Evolutionary conservation across 1,140 invertebrate genomes (phyloP), one percentile per base, ranked within the genome.

Genomic region (Anagrus nilaparvatae): DNA sequence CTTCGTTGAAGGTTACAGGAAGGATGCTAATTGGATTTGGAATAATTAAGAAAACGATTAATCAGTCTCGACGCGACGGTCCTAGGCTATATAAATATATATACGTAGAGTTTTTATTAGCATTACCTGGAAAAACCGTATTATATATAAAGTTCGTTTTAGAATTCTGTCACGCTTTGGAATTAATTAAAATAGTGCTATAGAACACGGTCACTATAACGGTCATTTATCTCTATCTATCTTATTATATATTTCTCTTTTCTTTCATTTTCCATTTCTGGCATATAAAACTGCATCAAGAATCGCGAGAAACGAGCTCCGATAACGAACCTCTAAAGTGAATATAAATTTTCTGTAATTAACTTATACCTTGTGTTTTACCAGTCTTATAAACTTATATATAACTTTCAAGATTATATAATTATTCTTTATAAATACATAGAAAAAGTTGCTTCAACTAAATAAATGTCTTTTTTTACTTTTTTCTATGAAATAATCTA

Each of bases 321-420:
- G 41, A 46, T 48, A 51, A 46, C 44, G 27, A 41, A 48, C 40
- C 38, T 44, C 29, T 33, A 31, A 33, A 43, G 33, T 45, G 44
- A 46, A 44, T 46, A 48, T 51, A 48, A 51, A 51, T 51, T 44
- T 32, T 40, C 16, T 16, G 32, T 44, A 47, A 50, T 48, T 48
- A 51, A 48, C 40, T 51, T 48, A 43, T 51, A 42, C 40, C 29
- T 40, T 35, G 35, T 43, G 40, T 50, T 50, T 39, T 27, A 33
- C 40, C 25, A 42, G 37, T 35, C 38, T 37, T 38, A 33, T 29
- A 44, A 30, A 38, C 34, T 21, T 42, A 32, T 30, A 36, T 19
- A 36, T 19, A 19, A 47, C n/a, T n/a, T n/a, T n/a, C n/a, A n/a
- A n/a, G n/a, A n/a, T n/a, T n/a, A n/a, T n/a, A n/a, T n/a, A n/a